These are phyloP conservation scores for Mercenaria mercenaria DNA, from an alignment of 1,140 invertebrate genomes.

Conservation along the genomic window DNA sequence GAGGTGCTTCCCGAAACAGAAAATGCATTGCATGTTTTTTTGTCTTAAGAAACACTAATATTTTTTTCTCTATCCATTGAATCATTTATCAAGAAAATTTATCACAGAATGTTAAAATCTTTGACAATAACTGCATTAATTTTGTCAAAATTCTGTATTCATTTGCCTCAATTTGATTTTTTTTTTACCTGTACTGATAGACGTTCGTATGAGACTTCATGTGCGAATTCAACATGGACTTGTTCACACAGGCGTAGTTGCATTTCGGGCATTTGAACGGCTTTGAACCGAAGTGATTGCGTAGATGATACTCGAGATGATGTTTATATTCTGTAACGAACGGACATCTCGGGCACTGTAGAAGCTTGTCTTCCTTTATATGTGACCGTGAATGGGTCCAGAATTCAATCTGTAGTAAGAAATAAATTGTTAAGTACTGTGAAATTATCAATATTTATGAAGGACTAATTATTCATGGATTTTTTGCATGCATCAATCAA, in stretches of 20 bases:
- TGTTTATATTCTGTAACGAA: slow-evolving; percentile 99
- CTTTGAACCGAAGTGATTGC: slow-evolving; percentile 98
- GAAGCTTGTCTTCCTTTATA: slow-evolving; percentile 96
- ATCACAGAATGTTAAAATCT: too few species aligned
- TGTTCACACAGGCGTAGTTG: slow-evolving; percentile 95
- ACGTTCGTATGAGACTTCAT: slow-evolving; percentile 99
- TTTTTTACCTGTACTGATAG: slow-evolving; percentile 92
- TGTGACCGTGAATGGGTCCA: slow-evolving; percentile 96
- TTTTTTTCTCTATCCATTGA: too few species aligned
- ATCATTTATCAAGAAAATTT: too few species aligned
- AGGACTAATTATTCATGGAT: too few species aligned
- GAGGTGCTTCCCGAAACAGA: too few species aligned
- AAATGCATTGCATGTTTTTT: too few species aligned
- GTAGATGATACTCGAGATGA: slow-evolving; percentile 97
- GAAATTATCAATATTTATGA: neutral
- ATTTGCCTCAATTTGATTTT: too few species aligned
- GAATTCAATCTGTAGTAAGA: slow-evolving; percentile 90
- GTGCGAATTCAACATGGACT: slow-evolving; percentile 99
- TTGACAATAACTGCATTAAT: too few species aligned
- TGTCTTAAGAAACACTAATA: too few species aligned
- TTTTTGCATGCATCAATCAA: neutral
- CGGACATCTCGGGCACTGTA: slow-evolving; percentile 96
- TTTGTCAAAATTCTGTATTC: too few species aligned
- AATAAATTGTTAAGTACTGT: too few species aligned
- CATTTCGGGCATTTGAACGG: slow-evolving; percentile 97